Evolutionary conservation across 2,113 vertebrate genomes (phyloP).

Genomic region (Haemorhous mexicanus): DNA sequence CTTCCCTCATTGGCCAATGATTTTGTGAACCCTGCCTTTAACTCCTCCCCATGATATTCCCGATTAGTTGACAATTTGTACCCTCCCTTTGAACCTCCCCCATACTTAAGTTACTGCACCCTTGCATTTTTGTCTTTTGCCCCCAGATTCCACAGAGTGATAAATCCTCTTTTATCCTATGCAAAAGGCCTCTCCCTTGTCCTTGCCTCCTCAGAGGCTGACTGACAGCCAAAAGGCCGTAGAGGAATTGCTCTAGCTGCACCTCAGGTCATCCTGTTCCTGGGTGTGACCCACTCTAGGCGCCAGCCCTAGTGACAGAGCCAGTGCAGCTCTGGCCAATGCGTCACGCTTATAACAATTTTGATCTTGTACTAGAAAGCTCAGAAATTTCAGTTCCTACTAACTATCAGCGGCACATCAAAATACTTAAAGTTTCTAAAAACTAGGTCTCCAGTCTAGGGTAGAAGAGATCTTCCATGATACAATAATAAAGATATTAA

Average conservation of each 20-base stretch:
- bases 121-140: background rate
- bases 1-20: background rate
- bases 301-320: background rate
- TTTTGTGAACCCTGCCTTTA: background rate
- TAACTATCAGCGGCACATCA: background rate
- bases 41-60: background rate
- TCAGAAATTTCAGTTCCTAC: background rate
- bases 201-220: background rate
- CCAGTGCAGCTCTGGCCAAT: background rate
- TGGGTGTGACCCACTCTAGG: background rate
- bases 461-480: background rate
- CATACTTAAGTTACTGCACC: background rate
- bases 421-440: background rate
- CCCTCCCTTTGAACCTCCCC: background rate
- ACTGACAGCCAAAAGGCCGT: too few relatives aligned
- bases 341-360: background rate
- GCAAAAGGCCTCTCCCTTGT: background rate
- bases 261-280: too few relatives aligned
- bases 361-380: background rate
- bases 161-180: background rate
- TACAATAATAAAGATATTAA: background rate
- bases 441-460: background rate
- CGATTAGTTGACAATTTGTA: background rate
- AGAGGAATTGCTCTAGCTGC: too few relatives aligned
- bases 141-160: background rate